Evolutionary conservation across 2,113 vertebrate genomes (phyloP).

Genomic region (Halichoerus grypus): DNA sequence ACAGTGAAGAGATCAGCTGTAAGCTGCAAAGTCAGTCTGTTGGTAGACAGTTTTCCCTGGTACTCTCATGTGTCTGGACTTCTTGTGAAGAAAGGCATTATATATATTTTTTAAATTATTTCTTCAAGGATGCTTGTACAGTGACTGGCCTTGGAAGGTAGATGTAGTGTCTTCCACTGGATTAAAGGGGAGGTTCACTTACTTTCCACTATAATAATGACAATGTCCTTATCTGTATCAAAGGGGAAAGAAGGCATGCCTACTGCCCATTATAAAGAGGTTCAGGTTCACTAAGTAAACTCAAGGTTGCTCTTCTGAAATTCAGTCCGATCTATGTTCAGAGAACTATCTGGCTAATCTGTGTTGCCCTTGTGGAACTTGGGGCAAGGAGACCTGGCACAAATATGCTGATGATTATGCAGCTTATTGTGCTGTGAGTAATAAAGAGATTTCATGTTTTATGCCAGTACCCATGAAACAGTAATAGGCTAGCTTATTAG

Average conservation of each 20-base stretch:
- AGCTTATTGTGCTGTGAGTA: background rate
- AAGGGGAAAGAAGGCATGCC: background rate
- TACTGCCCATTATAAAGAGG: background rate
- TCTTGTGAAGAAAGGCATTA: background rate
- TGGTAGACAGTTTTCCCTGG: background rate
- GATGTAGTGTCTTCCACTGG: background rate
- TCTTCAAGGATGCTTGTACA: slow-evolving; percentile 20
- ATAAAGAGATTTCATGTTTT: slow-evolving; percentile 18
- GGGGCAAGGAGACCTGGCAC: background rate
- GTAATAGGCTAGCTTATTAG: background rate
- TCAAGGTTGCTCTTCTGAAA: slow-evolving; percentile 7
- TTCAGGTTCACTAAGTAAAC: background rate
- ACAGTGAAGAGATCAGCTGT: background rate
- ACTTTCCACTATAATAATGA: background rate
- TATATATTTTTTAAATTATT: background rate
- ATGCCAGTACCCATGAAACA: background rate
- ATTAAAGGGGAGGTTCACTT: background rate
- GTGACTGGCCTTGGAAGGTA: background rate
- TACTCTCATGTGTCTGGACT: background rate
- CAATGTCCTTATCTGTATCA: background rate
- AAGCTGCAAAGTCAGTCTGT: background rate
- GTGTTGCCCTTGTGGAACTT: background rate
- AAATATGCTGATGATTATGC: background rate
- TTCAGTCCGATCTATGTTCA: background rate
- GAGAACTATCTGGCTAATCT: background rate